Evolutionary conservation across 2,797 vertebrate genomes (phyloP), one percentile per base, ranked within the genome.

Genomic region (Molossus alvarezi): DNA sequence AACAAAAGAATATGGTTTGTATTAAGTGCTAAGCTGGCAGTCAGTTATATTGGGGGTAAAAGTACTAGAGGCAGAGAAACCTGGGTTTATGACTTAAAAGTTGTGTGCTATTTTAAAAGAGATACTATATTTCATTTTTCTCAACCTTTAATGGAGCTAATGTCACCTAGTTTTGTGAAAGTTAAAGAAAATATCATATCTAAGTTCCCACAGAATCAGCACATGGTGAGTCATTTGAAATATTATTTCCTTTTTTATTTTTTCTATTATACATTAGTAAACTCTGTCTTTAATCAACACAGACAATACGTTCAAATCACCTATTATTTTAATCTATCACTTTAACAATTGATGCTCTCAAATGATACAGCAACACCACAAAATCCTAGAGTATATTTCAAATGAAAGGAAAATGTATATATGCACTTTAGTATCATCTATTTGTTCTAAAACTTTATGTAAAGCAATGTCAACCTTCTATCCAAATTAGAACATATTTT

Each of bases 321-420:
- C 60, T 81, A 29, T 75, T 92, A 27, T 81, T 6, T 41, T 75
- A 45, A 58, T 23, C 55, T 25, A 69, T 27, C 29, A 48, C 14
- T 82, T 89, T 51, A 90, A 81, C 33, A 75, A n/a, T 7, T 79
- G 53, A 33, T 85, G n/a, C 17, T 75, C 89, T 57, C 20, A 84
- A 71, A 27, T 58, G 15, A 58, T 60, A 27, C 1, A 18, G 45
- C n/a, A 71, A 57, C 1, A 57, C 2, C 18, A 57, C 23, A 41
- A 65, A 14, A 12, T 83, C 17, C n/a, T 64, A 15, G 11, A 51
- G 37, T 29, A 2, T 58, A 41, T 65, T 84, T 92, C 25, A 72
- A 58, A 84, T 37, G n/a, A 69, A 89, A 51, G 23, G 11, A 64
- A 89, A 65, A 69, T 2, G 12, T 71, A 23, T 6, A 12, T 10